Percentiles rank a stretch among this genome's conserved stretches.
Conservation (phyloP, 2,888 invertebrate species). For the Euzophera pinguis region DNA sequence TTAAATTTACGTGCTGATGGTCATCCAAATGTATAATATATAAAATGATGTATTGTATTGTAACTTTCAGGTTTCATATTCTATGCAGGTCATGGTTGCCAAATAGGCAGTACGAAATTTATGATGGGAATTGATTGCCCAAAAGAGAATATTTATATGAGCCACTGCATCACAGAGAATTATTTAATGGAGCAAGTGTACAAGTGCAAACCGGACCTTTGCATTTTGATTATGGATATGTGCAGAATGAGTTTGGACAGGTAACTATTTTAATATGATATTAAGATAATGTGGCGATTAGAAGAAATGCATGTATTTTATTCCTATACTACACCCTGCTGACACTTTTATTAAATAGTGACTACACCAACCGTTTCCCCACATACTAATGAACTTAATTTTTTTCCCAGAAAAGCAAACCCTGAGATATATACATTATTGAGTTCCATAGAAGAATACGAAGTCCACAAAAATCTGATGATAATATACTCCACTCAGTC, state of each 20-base stretch:
- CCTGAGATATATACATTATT: constrained; percentile 47
- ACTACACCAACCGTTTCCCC: too few relatives aligned
- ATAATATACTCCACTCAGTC: constrained; percentile 60
- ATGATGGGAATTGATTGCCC: constrained; percentile 74
- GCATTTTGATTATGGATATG: constrained; percentile 78
- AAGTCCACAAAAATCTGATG: constrained; percentile 61
- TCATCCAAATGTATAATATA: too few relatives aligned
- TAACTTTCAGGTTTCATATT: constrained; percentile 65
- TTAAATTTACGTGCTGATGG: too few relatives aligned
- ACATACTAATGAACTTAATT: too few relatives aligned
- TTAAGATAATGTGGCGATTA: too few relatives aligned
- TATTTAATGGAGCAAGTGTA: constrained; percentile 61
- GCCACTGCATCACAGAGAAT: constrained; percentile 70
- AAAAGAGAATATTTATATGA: constrained; percentile 46
- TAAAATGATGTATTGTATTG: too few relatives aligned
- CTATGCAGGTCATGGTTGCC: constrained; percentile 79
- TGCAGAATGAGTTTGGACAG: constrained; percentile 71
- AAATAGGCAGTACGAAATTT: constrained; percentile 69
- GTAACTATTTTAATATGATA: constrained; percentile 31
- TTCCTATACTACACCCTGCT: too few relatives aligned
- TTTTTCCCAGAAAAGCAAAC: constrained; percentile 42
- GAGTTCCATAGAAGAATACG: constrained; percentile 51
- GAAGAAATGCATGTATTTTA: too few relatives aligned
- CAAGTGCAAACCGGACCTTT: constrained; percentile 62
- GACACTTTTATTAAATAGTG: neutral